Base-by-base conservation (phyloP, 2,888 invertebrate genomes). In the Synergus laeviventris region DNA sequence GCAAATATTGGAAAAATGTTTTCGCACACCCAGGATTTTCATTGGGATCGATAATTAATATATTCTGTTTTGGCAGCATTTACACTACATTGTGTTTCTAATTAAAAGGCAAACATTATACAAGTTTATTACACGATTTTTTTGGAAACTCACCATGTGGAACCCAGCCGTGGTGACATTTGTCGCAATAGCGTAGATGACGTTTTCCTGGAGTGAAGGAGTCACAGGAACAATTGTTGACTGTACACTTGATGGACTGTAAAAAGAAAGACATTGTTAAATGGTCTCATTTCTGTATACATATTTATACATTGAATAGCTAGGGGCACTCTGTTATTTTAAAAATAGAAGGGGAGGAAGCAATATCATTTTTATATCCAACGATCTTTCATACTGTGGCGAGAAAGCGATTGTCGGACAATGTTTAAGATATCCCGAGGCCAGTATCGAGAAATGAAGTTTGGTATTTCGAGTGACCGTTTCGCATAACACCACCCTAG, bases 81-180 rank as follows among this genome's bases (percentile, higher is more conserved):
- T 31, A 31, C 31, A 31, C 31, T 31, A 16, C 14, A 7, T n/a
- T n/a, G 8, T 7, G 16, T 45, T 16, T 45, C 5, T 7, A 16
- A 16, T 45, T 7, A 45, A 45, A 16, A 16, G 45, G 3, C 2
- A n/a, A 45, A 45, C 1, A n/a, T 45, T 45, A 7, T 8, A 45
- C 39, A 39, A 39, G 8, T 39, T 39, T 11, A n/a, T 45, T 45
- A 45, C n/a, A 45, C 7, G 7, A 7, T 16, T 5, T 16, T n/a
- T n/a, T n/a, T n/a, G n/a, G n/a, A 75, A 80, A 92, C 94, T 94
- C 89, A 95, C 95, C 95, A 90, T 95, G 95, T 83, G 94, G 94
- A 78, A 95, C 94, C 95, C 95, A 95, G 81, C 94, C 94, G 90
- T 95, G 95, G 85, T 93, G 93, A 89, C 95, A 95, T 82, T 93